Evolutionary conservation across 2,113 vertebrate species (phyloP), one percentile per base, ranked within the genome.

Genomic region (Girardinichthys multiradiatus): DNA sequence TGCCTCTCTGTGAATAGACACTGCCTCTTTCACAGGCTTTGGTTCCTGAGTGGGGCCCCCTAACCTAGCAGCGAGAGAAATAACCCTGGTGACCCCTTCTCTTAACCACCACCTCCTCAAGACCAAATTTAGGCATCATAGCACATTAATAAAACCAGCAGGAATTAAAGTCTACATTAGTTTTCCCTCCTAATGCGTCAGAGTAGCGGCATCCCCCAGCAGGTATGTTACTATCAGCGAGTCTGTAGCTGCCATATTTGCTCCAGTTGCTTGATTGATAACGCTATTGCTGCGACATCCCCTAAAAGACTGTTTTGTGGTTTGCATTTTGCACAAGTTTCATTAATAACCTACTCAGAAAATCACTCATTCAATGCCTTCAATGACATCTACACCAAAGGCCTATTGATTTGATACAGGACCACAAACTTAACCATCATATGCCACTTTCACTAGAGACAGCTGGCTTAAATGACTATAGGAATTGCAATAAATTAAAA

Each of bases 1-100:
- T 35, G 82, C 90, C 89, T 82, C 79, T 77, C 80, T 74, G 75
- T 90, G 91, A 91, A 89, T 72, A 87, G 87, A 91, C 80, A 89
- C 85, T 68, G 88, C 62, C 83, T 81, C 87, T 91, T 91, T 93
- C 85, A 93, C 79, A 77, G 71, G 19, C 82, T 61, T 65, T 80
- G 80, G 77, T 82, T 82, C 84, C 86, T 86, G 82, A 88, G 84
- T 77, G 84, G 85, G 85, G 87, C 84, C 80, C 75, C 85, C 86
- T 83, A 82, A 86, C 89, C 87, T 69, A 13, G 82, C 64, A 85
- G 72, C 57, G 77, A 80, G 59, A 88, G 84, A 87, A 83, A 83
- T 74, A 30, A 84, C 66, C 74, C 70, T 67, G 71, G 11, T 63
- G 45, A 72, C 69, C 45, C 27, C 70, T 19, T 58, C 45, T 31